Evolutionary conservation across 2,113 vertebrate genomes (phyloP), one percentile per base, ranked within the genome.

Genomic region (Nicator chloris): DNA sequence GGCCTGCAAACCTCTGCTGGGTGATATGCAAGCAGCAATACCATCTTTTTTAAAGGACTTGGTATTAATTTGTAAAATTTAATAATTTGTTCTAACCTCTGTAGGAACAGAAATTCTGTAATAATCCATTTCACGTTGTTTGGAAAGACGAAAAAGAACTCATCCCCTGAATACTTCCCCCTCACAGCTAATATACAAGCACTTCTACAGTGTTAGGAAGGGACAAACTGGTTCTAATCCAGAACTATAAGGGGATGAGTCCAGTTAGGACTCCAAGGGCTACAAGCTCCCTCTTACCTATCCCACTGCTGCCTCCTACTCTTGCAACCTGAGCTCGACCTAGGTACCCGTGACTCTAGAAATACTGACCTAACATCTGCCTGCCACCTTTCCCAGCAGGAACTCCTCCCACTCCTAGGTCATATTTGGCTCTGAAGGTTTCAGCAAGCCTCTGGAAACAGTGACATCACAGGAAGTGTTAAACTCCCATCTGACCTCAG

Each of bases 281-380:
- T 42, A 31, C 17, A 31, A 26, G 5, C 11, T 79, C 9, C 12
- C 27, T 82, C 13, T 88, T 23, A 69, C 6, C 21, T 33, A 30
- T 35, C 6, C 47, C 6, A 3, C 33, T 9, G 2, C 26, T 0
- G 1, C 13, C 22, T 61, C 18, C 9, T 14, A 20, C 3, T 71
- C 21, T 16, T 76, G 42, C 37, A 80, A 39, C 13, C 40, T 65
- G 44, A 82, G 14, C n/a, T 59, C 37, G 24, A 63, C 22, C 8
- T 13, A 40, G 2, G 3, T 35, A 68, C 21, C 18, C 0, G 0
- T 51, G 39, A 27, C 15, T 13, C 21, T 31, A 17, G 45, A 18
- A 88, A 65, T 31, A 54, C 16, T 51, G 35, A 70, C 33, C 12
- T 50, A 59, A 66, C 9, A 75, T 45, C 56, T 85, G 18, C 44